phyloP scores from a whole-genome alignment of 2,113 vertebrate species.

The Poicephalus meyeri region DNA sequence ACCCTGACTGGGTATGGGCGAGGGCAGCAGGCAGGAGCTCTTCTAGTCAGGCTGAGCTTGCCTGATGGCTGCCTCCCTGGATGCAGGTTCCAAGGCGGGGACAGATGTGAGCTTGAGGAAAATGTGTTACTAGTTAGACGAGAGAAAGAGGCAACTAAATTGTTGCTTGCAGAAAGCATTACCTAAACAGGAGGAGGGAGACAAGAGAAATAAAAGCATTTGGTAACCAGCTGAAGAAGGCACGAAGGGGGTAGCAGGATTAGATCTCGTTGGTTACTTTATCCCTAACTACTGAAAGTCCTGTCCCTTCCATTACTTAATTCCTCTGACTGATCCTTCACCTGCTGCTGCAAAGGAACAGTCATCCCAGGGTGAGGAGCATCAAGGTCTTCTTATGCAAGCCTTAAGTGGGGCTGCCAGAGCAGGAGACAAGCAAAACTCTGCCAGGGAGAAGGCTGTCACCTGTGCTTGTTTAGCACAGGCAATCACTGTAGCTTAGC shows the following conservation, averaged over 20 bases:
- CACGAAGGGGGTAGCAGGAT: neutral
- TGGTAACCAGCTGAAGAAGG: neutral
- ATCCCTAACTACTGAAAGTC: neutral
- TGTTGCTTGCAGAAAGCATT: neutral
- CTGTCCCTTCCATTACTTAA: neutral
- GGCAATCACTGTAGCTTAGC: too few species aligned
- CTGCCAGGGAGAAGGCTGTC: neutral
- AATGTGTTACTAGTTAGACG: neutral
- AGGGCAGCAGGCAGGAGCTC: neutral
- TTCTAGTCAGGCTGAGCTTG: neutral
- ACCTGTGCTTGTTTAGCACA: neutral
- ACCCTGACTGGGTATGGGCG: accelerated
- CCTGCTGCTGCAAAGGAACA: neutral
- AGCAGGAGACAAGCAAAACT: neutral
- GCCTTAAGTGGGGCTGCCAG: neutral
- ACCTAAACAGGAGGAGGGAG: neutral
- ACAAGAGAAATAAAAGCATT: neutral
- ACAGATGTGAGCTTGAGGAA: neutral
- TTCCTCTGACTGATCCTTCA: neutral
- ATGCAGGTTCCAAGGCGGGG: neutral
- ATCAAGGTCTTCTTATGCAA: neutral
- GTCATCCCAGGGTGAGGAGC: neutral
- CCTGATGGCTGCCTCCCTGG: neutral
- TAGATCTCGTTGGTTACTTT: neutral
- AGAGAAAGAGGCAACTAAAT: neutral